phyloP scores from a whole-genome alignment of 2,797 vertebrate species.

The Alectoris magna region DNA sequence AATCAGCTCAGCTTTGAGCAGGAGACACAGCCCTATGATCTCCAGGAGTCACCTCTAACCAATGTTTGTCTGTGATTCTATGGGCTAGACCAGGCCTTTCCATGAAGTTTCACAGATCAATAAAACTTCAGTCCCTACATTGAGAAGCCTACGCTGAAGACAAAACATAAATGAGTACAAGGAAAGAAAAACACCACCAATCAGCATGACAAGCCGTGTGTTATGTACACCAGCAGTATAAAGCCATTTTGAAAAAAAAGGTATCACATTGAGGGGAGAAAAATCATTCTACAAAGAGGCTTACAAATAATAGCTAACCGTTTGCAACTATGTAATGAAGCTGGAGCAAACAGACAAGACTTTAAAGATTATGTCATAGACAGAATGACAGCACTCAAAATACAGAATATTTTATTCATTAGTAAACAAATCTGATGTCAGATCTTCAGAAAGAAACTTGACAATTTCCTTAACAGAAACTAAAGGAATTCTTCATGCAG shows the following conservation, averaged over 20 bases:
- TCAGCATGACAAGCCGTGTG: background rate
- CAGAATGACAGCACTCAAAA: background rate
- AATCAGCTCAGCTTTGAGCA: background rate
- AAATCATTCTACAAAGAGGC: background rate
- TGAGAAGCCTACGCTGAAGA: background rate
- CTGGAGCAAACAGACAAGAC: background rate
- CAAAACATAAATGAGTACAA: background rate
- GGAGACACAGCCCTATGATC: background rate
- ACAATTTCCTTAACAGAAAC: background rate
- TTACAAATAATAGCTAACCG: background rate
- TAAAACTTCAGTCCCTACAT: background rate
- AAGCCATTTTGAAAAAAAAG: background rate
- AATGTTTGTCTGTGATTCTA: background rate
- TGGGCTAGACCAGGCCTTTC: background rate
- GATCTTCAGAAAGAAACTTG: background rate
- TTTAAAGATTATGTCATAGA: background rate
- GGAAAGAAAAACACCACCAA: background rate
- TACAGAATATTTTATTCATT: background rate
- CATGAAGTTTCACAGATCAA: background rate
- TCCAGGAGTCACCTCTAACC: background rate
- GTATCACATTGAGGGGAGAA: background rate
- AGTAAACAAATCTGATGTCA: background rate
- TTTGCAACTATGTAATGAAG: background rate
- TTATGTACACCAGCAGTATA: background rate
- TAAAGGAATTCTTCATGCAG: background rate